These are phyloP conservation scores for Caenorhabditis macrosperma DNA, from an alignment of 2,888 invertebrate genomes.

Conservation along the genomic window DNA sequence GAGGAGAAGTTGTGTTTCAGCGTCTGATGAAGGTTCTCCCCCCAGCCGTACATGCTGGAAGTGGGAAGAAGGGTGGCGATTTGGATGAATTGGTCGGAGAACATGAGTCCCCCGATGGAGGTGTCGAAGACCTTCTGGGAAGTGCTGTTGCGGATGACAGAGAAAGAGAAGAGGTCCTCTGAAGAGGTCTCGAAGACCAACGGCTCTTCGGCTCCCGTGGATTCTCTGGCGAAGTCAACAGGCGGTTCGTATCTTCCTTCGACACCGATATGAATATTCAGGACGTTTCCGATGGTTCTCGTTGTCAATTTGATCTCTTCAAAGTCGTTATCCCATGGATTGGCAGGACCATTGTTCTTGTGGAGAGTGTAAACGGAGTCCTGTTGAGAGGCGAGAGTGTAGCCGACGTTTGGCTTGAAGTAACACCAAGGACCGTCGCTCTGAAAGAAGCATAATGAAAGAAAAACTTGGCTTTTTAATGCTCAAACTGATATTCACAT, in stretches of 20 bases:
- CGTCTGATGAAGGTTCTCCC: slow-evolving; percentile 77
- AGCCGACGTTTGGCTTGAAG: slow-evolving; percentile 69
- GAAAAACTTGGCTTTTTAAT: no score
- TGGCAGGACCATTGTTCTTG: slow-evolving; percentile 63
- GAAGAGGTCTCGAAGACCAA: slow-evolving; percentile 51
- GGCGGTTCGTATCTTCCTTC: slow-evolving; percentile 69
- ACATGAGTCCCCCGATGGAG: slow-evolving; percentile 76
- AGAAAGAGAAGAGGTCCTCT: slow-evolving; percentile 69
- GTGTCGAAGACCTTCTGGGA: slow-evolving; percentile 74
- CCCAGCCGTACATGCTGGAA: slow-evolving; percentile 78
- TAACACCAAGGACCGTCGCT: slow-evolving; percentile 70
- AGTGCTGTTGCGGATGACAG: slow-evolving; percentile 62
- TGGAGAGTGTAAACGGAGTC: slow-evolving; percentile 44
- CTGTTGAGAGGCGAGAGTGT: slow-evolving; percentile 55
- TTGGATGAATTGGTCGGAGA: slow-evolving; percentile 77
- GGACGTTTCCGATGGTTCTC: slow-evolving; percentile 62
- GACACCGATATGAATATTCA: slow-evolving; percentile 67
- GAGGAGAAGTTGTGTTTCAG: slow-evolving; percentile 76
- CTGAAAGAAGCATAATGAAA: no score
- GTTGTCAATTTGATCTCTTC: slow-evolving; percentile 57
- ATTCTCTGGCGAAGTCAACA: slow-evolving; percentile 64
- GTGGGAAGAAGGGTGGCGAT: slow-evolving; percentile 76
- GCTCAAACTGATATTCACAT: no score
- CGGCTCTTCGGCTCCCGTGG: slow-evolving; percentile 46
- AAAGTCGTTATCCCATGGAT: slow-evolving; percentile 72